Conservation (phyloP, 2,888 invertebrate species). For the Clitarchus hookeri region DNA sequence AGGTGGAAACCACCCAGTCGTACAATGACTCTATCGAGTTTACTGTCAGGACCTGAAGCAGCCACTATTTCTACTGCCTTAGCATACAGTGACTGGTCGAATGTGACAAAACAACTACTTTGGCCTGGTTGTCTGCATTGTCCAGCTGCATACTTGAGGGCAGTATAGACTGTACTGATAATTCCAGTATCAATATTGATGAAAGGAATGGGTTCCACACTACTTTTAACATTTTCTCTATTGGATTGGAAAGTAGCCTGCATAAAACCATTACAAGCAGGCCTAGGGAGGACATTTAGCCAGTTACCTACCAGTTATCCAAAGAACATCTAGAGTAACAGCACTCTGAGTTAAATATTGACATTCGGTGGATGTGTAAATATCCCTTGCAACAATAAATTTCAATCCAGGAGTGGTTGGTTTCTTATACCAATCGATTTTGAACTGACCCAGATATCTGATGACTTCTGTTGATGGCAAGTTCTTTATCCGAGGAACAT, state of each 20-base stretch:
- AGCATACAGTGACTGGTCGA: slow-evolving; percentile 29
- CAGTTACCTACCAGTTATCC: too few species aligned
- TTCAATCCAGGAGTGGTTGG: too few species aligned
- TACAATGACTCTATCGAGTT: background rate
- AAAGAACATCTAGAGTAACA: too few species aligned
- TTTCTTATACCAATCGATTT: too few species aligned
- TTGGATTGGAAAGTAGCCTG: background rate
- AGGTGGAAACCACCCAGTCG: slow-evolving; percentile 31
- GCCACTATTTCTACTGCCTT: slow-evolving; percentile 27
- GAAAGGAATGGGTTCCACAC: background rate
- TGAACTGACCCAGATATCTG: too few species aligned
- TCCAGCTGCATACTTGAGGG: background rate
- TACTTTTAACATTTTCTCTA: background rate
- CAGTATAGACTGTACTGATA: background rate
- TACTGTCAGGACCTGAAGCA: slow-evolving; percentile 3
- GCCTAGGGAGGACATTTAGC: background rate
- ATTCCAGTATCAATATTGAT: background rate
- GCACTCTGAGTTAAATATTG: too few species aligned
- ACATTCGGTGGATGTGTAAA: too few species aligned
- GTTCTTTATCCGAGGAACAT: too few species aligned
- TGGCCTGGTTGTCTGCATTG: slow-evolving; percentile 16
- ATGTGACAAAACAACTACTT: slow-evolving; percentile 11
- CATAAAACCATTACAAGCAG: slow-evolving; percentile 21
- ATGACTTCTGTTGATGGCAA: too few species aligned
- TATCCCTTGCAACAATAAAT: too few species aligned